Base-by-base conservation (phyloP, 2,113 vertebrate species). In the Enhydra lutris region DNA sequence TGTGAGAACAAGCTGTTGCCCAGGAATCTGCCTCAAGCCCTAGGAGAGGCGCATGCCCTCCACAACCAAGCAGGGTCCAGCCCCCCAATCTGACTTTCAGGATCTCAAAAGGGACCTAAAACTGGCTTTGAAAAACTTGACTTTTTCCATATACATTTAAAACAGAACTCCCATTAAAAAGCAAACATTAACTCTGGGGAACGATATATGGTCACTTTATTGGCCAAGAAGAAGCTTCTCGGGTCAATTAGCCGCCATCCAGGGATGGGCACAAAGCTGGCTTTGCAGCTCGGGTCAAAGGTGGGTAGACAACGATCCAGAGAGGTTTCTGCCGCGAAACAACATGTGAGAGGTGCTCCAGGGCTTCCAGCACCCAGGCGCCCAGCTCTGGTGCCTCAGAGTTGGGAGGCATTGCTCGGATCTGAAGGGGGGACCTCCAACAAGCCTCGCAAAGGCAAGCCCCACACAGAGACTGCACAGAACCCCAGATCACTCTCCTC, bases 121-220 rank as follows among this genome's bases (percentile, higher is more conserved):
- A 39, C 17, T 29, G 76, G 7, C 23, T 65, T 81, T 63, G 14
- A 86, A 89, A 63, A 47, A 59, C 36, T 36, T 1, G 8, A 42
- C 3, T 76, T 94, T 71, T 90, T n/a, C 26, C 26, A 6, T 20
- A n/a, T 47, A 47, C 45, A 59, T 84, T 90, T 83, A 89, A 97
- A 95, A 82, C 36, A 69, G 50, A 69, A 91, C n/a, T 55, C 47
- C 14, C 39, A 6, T 52, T 76, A 36, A 69, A 79, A 73, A 95
- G 7, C 50, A 69, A 67, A 42, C 13, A 17, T 65, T 74, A 52
- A 5, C 76, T 50, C 47, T 67, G 20, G 31, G 36, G 11, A 94
- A 29, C 7, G 47, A 10, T 17, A 4, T 20, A 9, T 15, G 4
- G 42, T 52, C 17, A 71, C 20, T 5, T 45, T 20, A 31, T 36